phyloP scores from a whole-genome alignment of 2,888 invertebrate genomes.

The Buathra laborator region DNA sequence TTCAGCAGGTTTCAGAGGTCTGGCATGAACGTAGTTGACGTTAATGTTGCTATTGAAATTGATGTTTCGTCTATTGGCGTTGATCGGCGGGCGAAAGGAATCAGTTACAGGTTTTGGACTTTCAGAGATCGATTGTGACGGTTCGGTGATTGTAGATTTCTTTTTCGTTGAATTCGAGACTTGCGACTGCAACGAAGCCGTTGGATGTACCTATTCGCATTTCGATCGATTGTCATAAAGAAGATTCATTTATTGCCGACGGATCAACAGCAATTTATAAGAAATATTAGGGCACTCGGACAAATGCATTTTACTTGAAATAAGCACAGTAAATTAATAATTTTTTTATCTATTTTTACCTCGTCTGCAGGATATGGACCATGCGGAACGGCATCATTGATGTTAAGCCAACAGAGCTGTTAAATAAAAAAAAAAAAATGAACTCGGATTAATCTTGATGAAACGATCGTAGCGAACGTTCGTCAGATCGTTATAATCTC shows the following conservation, averaged over 20 bases:
- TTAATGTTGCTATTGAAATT: constrained; percentile 19
- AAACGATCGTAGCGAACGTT: constrained; percentile 13
- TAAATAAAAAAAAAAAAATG: constrained; percentile 41
- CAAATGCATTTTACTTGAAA: neutral
- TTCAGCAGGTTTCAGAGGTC: neutral
- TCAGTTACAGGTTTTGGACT: neutral
- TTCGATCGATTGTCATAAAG: constrained; percentile 19
- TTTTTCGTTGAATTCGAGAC: neutral
- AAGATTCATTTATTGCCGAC: neutral
- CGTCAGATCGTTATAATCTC: constrained; percentile 41
- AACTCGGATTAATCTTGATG: constrained; percentile 37
- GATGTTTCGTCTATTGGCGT: neutral
- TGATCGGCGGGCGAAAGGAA: neutral
- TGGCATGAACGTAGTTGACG: neutral
- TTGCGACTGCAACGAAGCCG: constrained; percentile 4
- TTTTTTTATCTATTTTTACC: constrained; percentile 37
- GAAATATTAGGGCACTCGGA: constrained; percentile 1
- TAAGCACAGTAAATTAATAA: neutral
- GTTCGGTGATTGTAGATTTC: neutral
- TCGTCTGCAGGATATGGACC: constrained; percentile 13
- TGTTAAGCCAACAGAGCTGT: constrained; percentile 53
- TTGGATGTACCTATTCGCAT: constrained; percentile 29
- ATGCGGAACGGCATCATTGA: constrained; percentile 54
- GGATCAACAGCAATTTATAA: constrained; percentile 1
- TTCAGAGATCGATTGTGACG: neutral